Conservation (phyloP, 2,113 vertebrate species). For the Bostrychus sinensis region DNA sequence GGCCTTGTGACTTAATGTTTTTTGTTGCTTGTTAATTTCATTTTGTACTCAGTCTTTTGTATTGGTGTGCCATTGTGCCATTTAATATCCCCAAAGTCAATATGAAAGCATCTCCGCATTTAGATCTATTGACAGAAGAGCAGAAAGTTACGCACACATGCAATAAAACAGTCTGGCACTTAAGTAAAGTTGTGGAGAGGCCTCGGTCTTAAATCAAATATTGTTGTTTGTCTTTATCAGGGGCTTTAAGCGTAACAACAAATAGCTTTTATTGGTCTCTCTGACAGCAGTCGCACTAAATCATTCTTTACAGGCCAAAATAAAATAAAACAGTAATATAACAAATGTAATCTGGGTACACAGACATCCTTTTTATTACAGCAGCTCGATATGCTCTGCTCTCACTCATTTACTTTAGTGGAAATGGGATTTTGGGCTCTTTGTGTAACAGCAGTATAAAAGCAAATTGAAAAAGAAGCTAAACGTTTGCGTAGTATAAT, state of each 20-base stretch:
- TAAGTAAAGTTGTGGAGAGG: background rate
- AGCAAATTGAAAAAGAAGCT: background rate
- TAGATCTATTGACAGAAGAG: background rate
- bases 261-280: conserved; percentile 23
- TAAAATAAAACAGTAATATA: conserved; percentile 1
- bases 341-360: background rate
- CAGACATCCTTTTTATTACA: conserved; percentile 1
- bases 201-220: conserved; percentile 35
- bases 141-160: conserved; percentile 1
- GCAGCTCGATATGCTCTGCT: conserved; percentile 9
- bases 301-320: conserved; percentile 5
- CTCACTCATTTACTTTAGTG: background rate
- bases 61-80: too few relatives aligned
- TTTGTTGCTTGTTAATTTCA: too few relatives aligned
- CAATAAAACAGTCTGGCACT: background rate
- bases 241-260: conserved; percentile 21
- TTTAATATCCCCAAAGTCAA: too few relatives aligned
- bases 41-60: too few relatives aligned
- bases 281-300: background rate
- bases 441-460: background rate
- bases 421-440: conserved; percentile 13
- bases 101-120: background rate
- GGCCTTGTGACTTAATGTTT: too few relatives aligned
- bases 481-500: background rate
- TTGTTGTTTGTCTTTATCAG: conserved; percentile 38